A percentile compares a stretch with the other conserved stretches of the same genome.
Conservation (phyloP, 37 sponge, comb jelly and placozoan species). For the Aplysina aerophoba region DNA sequence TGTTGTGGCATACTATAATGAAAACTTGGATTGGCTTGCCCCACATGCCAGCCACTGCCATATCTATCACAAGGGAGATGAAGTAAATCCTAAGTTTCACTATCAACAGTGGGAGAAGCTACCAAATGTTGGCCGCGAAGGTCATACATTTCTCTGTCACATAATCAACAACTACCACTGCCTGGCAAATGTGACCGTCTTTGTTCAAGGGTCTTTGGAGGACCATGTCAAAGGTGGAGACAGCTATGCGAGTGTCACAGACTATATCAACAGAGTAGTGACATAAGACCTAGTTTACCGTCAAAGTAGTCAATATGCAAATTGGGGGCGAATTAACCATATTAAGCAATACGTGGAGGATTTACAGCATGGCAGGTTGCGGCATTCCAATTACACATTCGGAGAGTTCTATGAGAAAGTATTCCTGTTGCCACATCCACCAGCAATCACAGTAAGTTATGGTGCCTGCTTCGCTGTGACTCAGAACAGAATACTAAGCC, state of each 20-base stretch:
- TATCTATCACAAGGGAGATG: slow-evolving; percentile 40
- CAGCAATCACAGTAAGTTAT: not conserved
- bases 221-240: not conserved
- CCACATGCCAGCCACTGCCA: slow-evolving; percentile 28
- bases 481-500: not conserved
- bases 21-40: slow-evolving; percentile 24
- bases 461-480: slow-evolving; percentile 20
- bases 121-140: slow-evolving; percentile 42
- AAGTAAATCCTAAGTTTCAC: not conserved
- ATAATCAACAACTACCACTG: slow-evolving; percentile 25
- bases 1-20: slow-evolving; percentile 35
- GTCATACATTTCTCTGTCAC: slow-evolving; percentile 37
- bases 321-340: not conserved
- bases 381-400: not conserved
- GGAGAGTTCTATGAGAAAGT: not conserved
- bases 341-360: not conserved
- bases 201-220: slow-evolving; percentile 14
- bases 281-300: not conserved
- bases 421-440: not conserved
- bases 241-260: not conserved
- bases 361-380: not conserved
- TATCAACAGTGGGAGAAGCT: slow-evolving; percentile 34
- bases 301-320: too few species aligned
- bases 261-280: not conserved
- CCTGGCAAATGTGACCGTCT: slow-evolving; percentile 24